phyloP scores from a whole-genome alignment of 2,113 vertebrate species.

The Calyptommatus sinebrachiatus region DNA sequence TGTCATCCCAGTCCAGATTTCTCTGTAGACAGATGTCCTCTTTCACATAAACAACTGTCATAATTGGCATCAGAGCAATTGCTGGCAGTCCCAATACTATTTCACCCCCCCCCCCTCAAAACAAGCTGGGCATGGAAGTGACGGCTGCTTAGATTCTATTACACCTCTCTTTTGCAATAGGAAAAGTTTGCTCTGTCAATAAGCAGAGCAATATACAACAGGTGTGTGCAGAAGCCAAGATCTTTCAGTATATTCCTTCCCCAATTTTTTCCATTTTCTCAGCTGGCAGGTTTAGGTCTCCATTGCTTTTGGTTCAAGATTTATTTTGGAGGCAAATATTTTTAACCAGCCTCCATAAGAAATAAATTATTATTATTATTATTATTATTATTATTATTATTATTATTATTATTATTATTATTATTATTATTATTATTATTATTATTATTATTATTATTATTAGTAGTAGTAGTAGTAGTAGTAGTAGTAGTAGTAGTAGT shows the following conservation, averaged over 20 bases:
- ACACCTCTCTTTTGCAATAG: fast-evolving
- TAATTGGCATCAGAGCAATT: slow-evolving; percentile 29
- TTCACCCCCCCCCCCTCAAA: slow-evolving; percentile 1
- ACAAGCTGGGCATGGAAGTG: slow-evolving; percentile 11
- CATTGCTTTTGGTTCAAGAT: too few species aligned
- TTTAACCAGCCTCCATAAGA: too few species aligned
- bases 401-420: too few species aligned
- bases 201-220: not conserved
- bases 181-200: not conserved
- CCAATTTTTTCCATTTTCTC: not conserved
- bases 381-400: too few species aligned
- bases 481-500: too few species aligned
- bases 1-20: slow-evolving; percentile 41
- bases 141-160: slow-evolving; percentile 4
- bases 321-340: too few species aligned
- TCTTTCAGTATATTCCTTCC: not conserved
- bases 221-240: not conserved
- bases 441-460: too few species aligned
- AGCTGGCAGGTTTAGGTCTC: too few species aligned
- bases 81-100: slow-evolving; percentile 40
- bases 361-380: too few species aligned
- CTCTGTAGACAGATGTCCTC: slow-evolving; percentile 56
- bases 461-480: too few species aligned
- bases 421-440: too few species aligned
- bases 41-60: slow-evolving; percentile 58